Percentiles rank a stretch among this genome's conserved stretches.
Conservation (phyloP, 2,797 vertebrate species). For the Linurgus olivaceus region DNA sequence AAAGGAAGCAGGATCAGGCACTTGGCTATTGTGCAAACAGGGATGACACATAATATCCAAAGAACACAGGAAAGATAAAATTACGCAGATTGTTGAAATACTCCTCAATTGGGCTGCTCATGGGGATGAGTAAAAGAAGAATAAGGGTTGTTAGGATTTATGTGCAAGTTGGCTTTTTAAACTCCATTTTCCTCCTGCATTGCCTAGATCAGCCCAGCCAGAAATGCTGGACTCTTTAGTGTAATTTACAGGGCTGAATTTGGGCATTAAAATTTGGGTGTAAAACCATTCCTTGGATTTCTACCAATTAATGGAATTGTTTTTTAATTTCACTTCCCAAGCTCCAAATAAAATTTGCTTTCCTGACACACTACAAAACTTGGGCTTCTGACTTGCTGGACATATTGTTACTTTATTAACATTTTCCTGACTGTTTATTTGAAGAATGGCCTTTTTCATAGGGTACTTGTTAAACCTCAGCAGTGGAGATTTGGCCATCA, state of each 20-base stretch:
- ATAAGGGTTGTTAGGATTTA: conserved; percentile 12
- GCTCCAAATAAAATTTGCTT: not conserved
- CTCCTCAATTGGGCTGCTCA: conserved; percentile 8
- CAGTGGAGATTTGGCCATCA: not conserved
- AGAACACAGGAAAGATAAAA: conserved; percentile 66
- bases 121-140: conserved; percentile 36
- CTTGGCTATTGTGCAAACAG: conserved; percentile 47
- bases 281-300: not conserved
- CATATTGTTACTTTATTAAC: not conserved
- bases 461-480: not conserved
- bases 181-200: not conserved
- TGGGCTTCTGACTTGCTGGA: not conserved
- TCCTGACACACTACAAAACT: not conserved
- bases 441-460: not conserved
- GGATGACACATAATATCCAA: conserved; percentile 55
- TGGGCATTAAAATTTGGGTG: not conserved
- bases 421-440: not conserved
- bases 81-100: conserved; percentile 59
- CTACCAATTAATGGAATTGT: not conserved
- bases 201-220: not conserved
- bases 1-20: conserved; percentile 30
- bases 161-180: not conserved
- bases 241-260: not conserved
- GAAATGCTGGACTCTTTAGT: not conserved
- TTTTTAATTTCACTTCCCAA: not conserved